phyloP scores from a whole-genome alignment of 2,113 vertebrate species.

The Cygnus buccinator region DNA sequence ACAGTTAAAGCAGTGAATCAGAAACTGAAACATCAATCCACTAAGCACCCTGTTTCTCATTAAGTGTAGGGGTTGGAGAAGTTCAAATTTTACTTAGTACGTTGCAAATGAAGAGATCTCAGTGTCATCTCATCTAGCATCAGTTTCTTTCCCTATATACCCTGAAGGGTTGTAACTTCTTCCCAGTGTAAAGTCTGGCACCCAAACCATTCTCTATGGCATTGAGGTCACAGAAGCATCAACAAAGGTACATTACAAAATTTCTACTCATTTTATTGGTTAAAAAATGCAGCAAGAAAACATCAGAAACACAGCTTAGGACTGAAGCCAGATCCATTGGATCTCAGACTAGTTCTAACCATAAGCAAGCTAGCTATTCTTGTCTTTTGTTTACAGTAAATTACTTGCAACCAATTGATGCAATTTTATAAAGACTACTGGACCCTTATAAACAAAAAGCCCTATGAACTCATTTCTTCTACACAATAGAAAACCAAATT shows the following conservation, averaged over 20 bases:
- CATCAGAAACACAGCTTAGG: neutral
- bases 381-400: neutral
- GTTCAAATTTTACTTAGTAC: neutral
- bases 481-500: neutral
- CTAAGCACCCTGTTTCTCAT: neutral
- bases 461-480: neutral
- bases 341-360: neutral
- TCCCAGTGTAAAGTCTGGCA: neutral
- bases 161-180: neutral
- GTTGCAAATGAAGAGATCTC: neutral
- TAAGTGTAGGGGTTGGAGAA: neutral
- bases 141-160: neutral
- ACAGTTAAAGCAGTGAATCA: neutral
- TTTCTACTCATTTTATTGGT: neutral
- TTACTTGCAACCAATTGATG: neutral
- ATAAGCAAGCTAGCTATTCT: neutral
- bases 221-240: neutral
- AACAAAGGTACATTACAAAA: neutral
- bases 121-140: neutral
- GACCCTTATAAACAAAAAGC: neutral
- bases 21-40: neutral
- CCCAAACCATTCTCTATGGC: fast-evolving
- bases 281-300: neutral
- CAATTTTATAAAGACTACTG: neutral
- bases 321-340: neutral